Conservation (phyloP, 2,888 invertebrate genomes). For the Quadroppia sp. region DNA sequence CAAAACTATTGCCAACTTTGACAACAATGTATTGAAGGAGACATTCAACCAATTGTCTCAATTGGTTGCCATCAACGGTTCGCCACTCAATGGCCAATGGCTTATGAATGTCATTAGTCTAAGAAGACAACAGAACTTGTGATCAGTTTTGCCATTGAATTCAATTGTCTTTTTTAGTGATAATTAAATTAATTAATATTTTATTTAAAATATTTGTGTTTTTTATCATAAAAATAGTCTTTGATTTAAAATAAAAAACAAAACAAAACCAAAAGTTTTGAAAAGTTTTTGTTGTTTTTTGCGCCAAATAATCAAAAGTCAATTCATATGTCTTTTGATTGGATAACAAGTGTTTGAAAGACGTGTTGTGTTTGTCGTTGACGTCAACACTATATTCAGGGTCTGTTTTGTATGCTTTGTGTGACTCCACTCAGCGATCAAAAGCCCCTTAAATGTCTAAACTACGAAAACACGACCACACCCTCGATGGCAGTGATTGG, state of each 20-base stretch:
- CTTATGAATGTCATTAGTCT: conserved; percentile 13
- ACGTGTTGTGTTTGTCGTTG: background rate
- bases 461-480: conserved; percentile 32
- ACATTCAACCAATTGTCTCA: background rate
- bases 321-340: background rate
- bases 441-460: too few species aligned
- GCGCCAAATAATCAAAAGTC: too few species aligned
- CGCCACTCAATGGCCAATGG: conserved; percentile 23
- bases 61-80: background rate
- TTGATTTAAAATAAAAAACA: too few species aligned
- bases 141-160: too few species aligned
- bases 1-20: background rate
- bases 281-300: background rate
- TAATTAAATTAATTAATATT: too few species aligned
- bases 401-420: too few species aligned
- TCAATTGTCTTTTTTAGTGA: too few species aligned
- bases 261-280: too few species aligned
- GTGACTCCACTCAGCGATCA: background rate
- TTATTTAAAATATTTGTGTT: too few species aligned
- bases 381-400: conserved; percentile 7
- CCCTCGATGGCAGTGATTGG: conserved; percentile 32
- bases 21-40: background rate
- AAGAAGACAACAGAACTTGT: background rate
- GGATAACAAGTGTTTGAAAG: background rate
- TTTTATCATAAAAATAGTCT: too few species aligned